phyloP scores from a whole-genome alignment of 2,797 vertebrate species.

The Pogoniulus pusillus region DNA sequence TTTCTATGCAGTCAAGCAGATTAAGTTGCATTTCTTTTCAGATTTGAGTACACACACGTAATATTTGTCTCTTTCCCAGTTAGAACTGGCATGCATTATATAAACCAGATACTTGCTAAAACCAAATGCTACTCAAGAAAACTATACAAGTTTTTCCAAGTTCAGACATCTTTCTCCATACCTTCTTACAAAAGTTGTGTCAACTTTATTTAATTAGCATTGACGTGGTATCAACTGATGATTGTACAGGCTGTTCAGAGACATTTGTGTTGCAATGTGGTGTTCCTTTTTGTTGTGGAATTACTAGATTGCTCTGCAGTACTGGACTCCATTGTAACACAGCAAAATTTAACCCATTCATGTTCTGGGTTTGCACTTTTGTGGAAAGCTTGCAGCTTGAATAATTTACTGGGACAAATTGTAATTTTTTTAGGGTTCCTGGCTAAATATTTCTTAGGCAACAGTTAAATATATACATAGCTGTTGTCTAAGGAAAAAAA shows the following conservation, averaged over 20 bases:
- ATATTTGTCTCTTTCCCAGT: background rate
- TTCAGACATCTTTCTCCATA: slow-evolving; percentile 28
- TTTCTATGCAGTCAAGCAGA: background rate
- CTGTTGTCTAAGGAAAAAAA: too few species aligned
- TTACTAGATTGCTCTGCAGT: background rate
- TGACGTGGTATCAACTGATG: background rate
- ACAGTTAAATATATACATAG: background rate
- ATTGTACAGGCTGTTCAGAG: slow-evolving; percentile 27
- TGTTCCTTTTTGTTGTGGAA: background rate
- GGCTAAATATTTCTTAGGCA: background rate
- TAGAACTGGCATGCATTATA: background rate
- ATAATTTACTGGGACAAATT: background rate
- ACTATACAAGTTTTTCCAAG: background rate
- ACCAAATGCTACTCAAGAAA: background rate
- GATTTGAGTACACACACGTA: rapidly evolving
- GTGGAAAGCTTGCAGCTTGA: background rate
- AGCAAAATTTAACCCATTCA: slow-evolving; percentile 15
- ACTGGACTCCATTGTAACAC: background rate
- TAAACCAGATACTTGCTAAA: background rate
- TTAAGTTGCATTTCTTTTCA: background rate
- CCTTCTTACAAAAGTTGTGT: slow-evolving; percentile 34
- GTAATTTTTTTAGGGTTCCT: background rate
- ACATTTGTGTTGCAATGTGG: slow-evolving; percentile 22
- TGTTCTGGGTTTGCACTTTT: background rate
- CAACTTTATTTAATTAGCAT: slow-evolving; percentile 29